Conservation (phyloP, 2,888 invertebrate genomes). For the Melolontha melolontha region DNA sequence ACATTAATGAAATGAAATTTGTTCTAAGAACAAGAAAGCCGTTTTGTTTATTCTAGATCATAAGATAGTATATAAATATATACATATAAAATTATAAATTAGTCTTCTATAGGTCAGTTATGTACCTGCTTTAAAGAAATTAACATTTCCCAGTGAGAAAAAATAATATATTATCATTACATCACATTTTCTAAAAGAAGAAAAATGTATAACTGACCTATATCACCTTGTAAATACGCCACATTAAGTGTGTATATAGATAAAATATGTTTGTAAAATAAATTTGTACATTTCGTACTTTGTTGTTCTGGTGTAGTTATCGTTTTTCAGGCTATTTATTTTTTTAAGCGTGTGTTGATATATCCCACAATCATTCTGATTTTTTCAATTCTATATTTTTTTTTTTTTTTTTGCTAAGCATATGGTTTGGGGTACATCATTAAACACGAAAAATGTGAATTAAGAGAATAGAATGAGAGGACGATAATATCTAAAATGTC, state of each 20-base stretch:
- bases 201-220: slow-evolving; percentile 42
- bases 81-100: slow-evolving; percentile 28
- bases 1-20: slow-evolving; percentile 35
- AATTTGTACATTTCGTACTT: slow-evolving; percentile 62
- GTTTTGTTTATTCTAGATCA: slow-evolving; percentile 45
- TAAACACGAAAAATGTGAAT: slow-evolving; percentile 11
- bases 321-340: slow-evolving; percentile 43
- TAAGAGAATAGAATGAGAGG: slow-evolving; percentile 28
- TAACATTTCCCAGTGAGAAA: slow-evolving; percentile 38
- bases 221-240: slow-evolving; percentile 45
- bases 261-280: slow-evolving; percentile 59
- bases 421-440: slow-evolving; percentile 6
- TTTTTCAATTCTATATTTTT: slow-evolving; percentile 12
- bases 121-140: slow-evolving; percentile 41
- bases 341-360: slow-evolving; percentile 38
- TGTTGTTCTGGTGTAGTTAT: slow-evolving; percentile 47
- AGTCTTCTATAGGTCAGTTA: slow-evolving; percentile 43
- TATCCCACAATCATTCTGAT: slow-evolving; percentile 19
- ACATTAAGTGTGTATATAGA: slow-evolving; percentile 55
- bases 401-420: slow-evolving; percentile 5
- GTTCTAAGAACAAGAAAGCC: slow-evolving; percentile 45
- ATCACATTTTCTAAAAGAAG: slow-evolving; percentile 52
- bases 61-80: slow-evolving; percentile 37
- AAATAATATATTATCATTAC: slow-evolving; percentile 43
- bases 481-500: slow-evolving; percentile 43